Evolutionary conservation across 2,797 vertebrate genomes (phyloP).

Genomic region (Vireo griseus): DNA sequence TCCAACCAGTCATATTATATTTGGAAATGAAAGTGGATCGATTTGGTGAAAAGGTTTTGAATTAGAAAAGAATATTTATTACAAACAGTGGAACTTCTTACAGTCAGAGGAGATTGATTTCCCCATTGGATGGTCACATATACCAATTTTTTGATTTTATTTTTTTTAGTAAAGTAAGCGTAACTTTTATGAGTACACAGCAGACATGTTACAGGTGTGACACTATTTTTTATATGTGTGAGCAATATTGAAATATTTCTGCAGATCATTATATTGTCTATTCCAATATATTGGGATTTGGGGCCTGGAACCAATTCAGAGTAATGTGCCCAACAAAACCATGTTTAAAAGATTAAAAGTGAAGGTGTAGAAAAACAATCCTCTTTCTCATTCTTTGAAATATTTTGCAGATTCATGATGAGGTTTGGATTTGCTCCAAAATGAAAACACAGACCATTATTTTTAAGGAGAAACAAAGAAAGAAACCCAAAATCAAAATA

Average conservation of each 20-base stretch:
- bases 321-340: background rate
- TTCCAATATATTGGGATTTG: background rate
- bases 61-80: background rate
- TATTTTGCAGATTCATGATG: background rate
- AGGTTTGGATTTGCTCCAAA: background rate
- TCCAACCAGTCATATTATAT: background rate
- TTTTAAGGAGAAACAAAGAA: background rate
- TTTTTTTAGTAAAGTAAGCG: background rate
- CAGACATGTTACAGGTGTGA: background rate
- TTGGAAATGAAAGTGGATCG: rapidly evolving
- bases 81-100: background rate
- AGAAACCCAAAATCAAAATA: background rate
- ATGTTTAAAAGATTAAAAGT: background rate
- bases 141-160: no score
- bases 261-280: background rate
- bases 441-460: background rate
- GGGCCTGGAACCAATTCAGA: background rate
- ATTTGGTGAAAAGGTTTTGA: background rate
- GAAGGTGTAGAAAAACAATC: background rate
- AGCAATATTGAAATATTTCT: background rate
- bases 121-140: background rate
- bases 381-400: background rate
- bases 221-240: rapidly evolving
- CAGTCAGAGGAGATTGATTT: background rate
- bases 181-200: background rate